Base-by-base conservation (phyloP, 2,113 vertebrate genomes). In the Lagopus muta region DNA sequence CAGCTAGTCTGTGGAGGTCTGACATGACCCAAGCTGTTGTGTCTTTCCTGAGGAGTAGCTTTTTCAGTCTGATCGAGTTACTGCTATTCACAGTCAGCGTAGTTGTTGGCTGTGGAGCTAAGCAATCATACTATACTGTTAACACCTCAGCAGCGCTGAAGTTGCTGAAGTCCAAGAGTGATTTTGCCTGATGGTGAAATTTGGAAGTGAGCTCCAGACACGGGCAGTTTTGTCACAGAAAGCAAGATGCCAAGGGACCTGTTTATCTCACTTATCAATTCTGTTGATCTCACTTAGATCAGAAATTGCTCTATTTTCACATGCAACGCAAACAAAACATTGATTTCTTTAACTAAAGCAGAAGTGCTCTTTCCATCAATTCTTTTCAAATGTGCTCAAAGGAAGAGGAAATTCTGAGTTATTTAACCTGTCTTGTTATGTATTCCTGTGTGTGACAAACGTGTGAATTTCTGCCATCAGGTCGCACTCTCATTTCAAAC, bases 401-500 rank as follows among this genome's bases (percentile, higher is more conserved):
- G 45, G 45, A 50, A 62, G 15, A 67, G 64, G 32, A 36, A 42
- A 20, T 54, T 67, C 18, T 28, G 58, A 28, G 17, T 47, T 91
- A 45, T 64, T 87, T 69, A 48, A 54, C 57, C 38, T 79, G 43
- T 22, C 27, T 34, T 75, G 16, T 34, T 85, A 0, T 50, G 18
- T 80, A 85, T 88, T 61, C 34, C 9, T 34, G 11, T 72, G 36
- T 88, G 32, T 96, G 78, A 82, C 72, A 65, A 62, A 81, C 30
- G 52, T 83, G 32, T 94, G 72, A 61, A 72, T 58, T 89, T 94
- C 58, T 77, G 34, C 45, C 9, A 22, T 8, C 92, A 98, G 98
- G 95, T 99, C 98, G 4, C 95, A 98, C 6, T 97, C 97, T 81
- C 98, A 98, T 96, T 98, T 99, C 93, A 99, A 99, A 85, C 97